A percentile compares a stretch with the other conserved stretches of the same genome.
Conservation (phyloP, 2,888 invertebrate genomes). For the Lagria hirta region DNA sequence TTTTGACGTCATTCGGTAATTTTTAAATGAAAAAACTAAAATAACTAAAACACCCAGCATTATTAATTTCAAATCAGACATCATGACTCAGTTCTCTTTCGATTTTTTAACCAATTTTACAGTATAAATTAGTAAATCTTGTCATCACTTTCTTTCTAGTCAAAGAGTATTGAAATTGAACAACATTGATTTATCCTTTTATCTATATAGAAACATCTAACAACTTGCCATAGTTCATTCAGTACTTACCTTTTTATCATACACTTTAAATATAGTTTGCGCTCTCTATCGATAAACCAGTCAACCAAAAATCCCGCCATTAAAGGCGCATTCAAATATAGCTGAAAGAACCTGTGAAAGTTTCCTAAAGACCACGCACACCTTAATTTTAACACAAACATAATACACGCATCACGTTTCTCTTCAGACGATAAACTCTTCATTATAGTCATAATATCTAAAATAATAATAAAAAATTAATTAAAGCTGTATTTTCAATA, state of each 20-base stretch:
- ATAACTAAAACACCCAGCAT: too few relatives aligned
- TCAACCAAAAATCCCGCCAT: slow-evolving; percentile 98
- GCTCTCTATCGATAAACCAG: slow-evolving; percentile 95
- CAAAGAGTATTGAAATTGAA: too few relatives aligned
- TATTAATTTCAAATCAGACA: too few relatives aligned
- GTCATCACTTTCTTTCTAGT: too few relatives aligned
- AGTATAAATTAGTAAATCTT: too few relatives aligned
- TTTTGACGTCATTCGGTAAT: too few relatives aligned
- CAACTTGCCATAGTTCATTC: too few relatives aligned
- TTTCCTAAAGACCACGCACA: slow-evolving; percentile 94
- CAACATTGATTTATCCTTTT: too few relatives aligned
- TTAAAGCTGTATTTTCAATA: background rate
- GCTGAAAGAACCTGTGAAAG: slow-evolving; percentile 87
- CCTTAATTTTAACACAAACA: slow-evolving; percentile 83
- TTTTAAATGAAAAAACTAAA: too few relatives aligned
- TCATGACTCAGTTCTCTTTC: too few relatives aligned
- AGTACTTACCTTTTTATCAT: slow-evolving; percentile 96
- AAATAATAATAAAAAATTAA: slow-evolving; percentile 16
- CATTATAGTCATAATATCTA: slow-evolving; percentile 91
- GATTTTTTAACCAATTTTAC: too few relatives aligned
- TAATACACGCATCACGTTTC: slow-evolving; percentile 77
- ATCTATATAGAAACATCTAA: too few relatives aligned
- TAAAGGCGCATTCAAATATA: slow-evolving; percentile 85
- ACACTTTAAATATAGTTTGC: slow-evolving; percentile 86
- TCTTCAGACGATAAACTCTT: slow-evolving; percentile 77